phyloP scores from a whole-genome alignment of 2,113 vertebrate species.

The Callospermophilus lateralis region DNA sequence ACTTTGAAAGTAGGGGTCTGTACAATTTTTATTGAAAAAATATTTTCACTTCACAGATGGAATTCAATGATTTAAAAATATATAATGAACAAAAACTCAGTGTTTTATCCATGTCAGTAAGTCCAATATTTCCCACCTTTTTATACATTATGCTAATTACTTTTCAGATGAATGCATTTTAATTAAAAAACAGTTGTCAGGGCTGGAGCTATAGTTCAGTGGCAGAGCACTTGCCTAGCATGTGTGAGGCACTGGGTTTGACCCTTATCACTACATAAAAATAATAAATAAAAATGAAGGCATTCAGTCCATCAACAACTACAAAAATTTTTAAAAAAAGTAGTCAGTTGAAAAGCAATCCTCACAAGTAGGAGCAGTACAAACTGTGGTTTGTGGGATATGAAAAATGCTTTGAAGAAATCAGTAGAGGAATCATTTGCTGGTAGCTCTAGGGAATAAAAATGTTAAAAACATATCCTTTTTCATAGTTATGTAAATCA shows the following conservation, averaged over 20 bases:
- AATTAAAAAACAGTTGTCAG: constrained; percentile 86
- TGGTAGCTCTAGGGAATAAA: background rate
- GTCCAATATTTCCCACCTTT: constrained; percentile 76
- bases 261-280: too few species aligned
- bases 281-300: too few species aligned
- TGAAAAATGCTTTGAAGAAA: constrained; percentile 53
- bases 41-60: constrained; percentile 79
- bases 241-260: too few species aligned
- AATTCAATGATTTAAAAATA: constrained; percentile 77
- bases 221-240: too few species aligned
- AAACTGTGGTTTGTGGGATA: constrained; percentile 52
- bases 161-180: constrained; percentile 87
- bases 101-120: constrained; percentile 84
- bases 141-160: constrained; percentile 83
- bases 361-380: constrained; percentile 24
- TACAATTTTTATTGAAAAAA: constrained; percentile 14
- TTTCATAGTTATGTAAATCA: background rate
- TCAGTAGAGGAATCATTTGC: constrained; percentile 38
- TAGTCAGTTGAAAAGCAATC: constrained; percentile 75
- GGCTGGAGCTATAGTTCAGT: too few species aligned
- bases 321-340: background rate
- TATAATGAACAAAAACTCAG: constrained; percentile 51
- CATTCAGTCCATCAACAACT: too few species aligned
- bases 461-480: constrained; percentile 2
- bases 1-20: background rate